These are phyloP conservation scores for Alfaro cultratus DNA, from an alignment of 2,797 vertebrate genomes.

Conservation along the genomic window DNA sequence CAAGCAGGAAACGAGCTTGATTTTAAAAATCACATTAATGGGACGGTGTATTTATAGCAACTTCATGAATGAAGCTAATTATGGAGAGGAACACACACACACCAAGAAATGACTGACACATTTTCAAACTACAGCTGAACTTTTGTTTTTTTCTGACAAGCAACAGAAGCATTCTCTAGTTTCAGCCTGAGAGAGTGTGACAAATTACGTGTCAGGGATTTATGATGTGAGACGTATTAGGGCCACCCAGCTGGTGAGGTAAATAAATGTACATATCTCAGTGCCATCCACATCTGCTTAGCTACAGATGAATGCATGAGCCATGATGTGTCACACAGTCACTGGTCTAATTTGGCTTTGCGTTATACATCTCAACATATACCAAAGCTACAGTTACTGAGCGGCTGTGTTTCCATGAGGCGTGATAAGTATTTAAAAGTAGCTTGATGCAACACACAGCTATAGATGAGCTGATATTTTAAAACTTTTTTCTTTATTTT, in stretches of 20 bases:
- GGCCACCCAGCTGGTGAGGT: conserved; percentile 77
- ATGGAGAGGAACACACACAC: conserved; percentile 5
- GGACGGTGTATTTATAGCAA: conserved; percentile 10
- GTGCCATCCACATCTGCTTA: conserved; percentile 76
- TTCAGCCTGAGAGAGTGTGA: conserved; percentile 71
- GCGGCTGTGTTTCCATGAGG: conserved; percentile 22
- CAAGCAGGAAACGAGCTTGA: conserved; percentile 14
- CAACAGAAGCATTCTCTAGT: conserved; percentile 47
- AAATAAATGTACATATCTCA: conserved; percentile 78
- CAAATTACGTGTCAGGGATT: conserved; percentile 80
- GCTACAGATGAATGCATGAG: conserved; percentile 53
- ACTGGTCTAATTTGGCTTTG: conserved; percentile 48
- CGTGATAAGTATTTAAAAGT: conserved; percentile 20
- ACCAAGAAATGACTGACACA: conserved; percentile 45
- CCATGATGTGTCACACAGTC: conserved; percentile 53
- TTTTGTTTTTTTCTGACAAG: conserved; percentile 52
- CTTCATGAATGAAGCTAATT: conserved; percentile 37
- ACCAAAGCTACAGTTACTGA: conserved; percentile 24
- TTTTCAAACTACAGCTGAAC: conserved; percentile 51
- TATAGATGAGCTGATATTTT: background rate
- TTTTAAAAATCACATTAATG: background rate
- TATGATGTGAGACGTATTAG: conserved; percentile 80
- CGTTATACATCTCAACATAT: conserved; percentile 16
- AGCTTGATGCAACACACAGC: background rate
- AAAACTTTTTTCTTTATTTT: background rate